Evolutionary conservation across 2,888 invertebrate genomes (phyloP), one percentile per base, ranked within the genome.

Genomic region (Chorisops tibialis): DNA sequence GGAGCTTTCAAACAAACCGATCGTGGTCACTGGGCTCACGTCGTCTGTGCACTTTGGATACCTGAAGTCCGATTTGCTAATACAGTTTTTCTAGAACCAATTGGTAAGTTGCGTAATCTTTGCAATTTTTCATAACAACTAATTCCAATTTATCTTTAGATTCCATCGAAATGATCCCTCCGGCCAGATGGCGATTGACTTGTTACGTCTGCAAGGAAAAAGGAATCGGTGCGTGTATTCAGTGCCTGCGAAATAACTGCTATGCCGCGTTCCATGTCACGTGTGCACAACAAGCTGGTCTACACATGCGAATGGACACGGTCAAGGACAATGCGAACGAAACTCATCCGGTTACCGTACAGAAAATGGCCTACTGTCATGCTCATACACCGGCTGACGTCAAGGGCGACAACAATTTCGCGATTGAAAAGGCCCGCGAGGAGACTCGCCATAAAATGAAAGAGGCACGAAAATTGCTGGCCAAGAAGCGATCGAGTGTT

Each of bases 1-100:
- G 99, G 99, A 59, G 99, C 99, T 24, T 97, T 99, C 76, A 99
- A 99, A 78, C 97, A 97, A 79, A 96, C 97, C 0, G 96, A 96
- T 75, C 87, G 93, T 71, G 74, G 75, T n/a, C 88, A 91, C 1
- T 99, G 99, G 99, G 97, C 96, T 1, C 99, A 99, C 75, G 98
- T 99, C 2, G 94, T 97, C 0, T 99, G 99, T 77, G 98, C 98
- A 0, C 81, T 99, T 1, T 99, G 99, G 98, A 96, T 99, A 70
- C 99, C 98, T 1, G 99, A 99, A 85, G 97, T 92, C 48, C 84
- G 94, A 68, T 99, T 99, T 77, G 97, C 97, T 1, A 99, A 99
- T 75, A 96, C 96, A 0, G 97, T 93, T 4, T 97, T 98, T 73
- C 81, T 98, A 68, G 99, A 99, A 77, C 99, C 99, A 0, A 94